A percentile compares a stretch with the other conserved stretches of the same genome.
These are phyloP conservation scores for Colletes gigas DNA, from an alignment of 1,140 invertebrate species.

Conservation along the genomic window DNA sequence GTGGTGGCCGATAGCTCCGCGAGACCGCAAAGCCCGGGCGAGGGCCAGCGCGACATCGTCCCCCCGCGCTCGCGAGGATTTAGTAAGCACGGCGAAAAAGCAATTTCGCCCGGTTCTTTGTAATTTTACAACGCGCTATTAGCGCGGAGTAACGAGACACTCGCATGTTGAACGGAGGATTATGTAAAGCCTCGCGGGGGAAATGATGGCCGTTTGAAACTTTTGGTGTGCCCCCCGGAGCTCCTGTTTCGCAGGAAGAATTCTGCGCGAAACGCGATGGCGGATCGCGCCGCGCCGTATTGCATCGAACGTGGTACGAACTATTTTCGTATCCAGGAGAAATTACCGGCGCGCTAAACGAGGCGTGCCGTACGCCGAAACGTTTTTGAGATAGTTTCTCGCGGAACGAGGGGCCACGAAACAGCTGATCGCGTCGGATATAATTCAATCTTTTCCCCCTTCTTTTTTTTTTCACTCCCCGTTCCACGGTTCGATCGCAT, in stretches of 20 bases:
- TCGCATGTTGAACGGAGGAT: slow-evolving; percentile 13
- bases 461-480: too few species aligned
- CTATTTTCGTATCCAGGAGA: too few species aligned
- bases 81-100: slow-evolving; percentile 10
- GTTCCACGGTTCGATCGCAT: too few species aligned
- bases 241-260: not conserved
- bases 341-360: too few species aligned
- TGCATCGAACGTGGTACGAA: too few species aligned
- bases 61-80: not conserved
- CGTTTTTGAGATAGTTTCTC: too few species aligned
- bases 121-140: slow-evolving; percentile 9
- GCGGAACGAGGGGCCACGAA: too few species aligned
- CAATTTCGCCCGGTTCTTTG: not conserved
- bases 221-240: not conserved
- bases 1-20: too few species aligned
- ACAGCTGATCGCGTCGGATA: too few species aligned
- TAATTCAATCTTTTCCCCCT: too few species aligned
- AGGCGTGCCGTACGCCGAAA: too few species aligned
- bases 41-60: not conserved
- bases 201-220: too few species aligned
- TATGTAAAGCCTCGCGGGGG: not conserved
- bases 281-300: not conserved
- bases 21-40: not conserved
- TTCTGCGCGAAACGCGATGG: not conserved
- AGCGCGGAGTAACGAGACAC: slow-evolving; percentile 10